Base-by-base conservation (phyloP, 2,888 invertebrate genomes). In the Netelia melanura region DNA sequence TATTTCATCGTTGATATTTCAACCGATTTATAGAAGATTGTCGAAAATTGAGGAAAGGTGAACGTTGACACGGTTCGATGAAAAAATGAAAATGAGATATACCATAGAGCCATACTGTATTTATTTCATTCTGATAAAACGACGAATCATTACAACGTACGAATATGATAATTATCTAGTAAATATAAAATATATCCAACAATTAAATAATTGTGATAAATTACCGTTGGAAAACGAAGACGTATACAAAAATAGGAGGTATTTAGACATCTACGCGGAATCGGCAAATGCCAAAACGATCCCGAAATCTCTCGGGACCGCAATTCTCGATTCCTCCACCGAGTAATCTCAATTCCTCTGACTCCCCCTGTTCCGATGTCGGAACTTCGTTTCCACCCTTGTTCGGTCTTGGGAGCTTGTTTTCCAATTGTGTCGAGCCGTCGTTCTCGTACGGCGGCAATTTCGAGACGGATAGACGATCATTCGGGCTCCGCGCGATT, bases 291-390 rank as follows among this genome's bases (percentile, higher is more conserved):
- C 97, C 97, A 82, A 95, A 95, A n/a, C 95, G 95, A 91, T 97
- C 96, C 48, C 97, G 95, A 88, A 94, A 95, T 89, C 96, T 94
- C 68, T 96, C 97, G 0, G 97, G 97, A 21, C 97, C 97, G 92
- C 97, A 97, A 91, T 97, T 96, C 90, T 97, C 97, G 72, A 95
- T 95, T 17, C 91, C 93, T 23, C 96, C 96, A 0, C 97, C 96
- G 23, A 97, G 89, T 64, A 97, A 94, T 89, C 95, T 95, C 90
- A 95, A 93, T 86, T 95, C 94, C 87, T 94, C 89, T 21, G 83
- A 82, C 23, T 86, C 82, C 2, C 77, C 65, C 11, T 64, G 44
- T 5, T 78, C 81, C 0, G 38, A 44, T 6, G 54, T 23, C 14
- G 65, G 62, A 14, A 67, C 56, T 21, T 61, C 11, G 23, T 76